A percentile compares a stretch with the other conserved stretches of the same genome.
These are phyloP conservation scores for Sebastes schlegelii DNA, from an alignment of 2,113 vertebrate genomes.

Conservation along the genomic window DNA sequence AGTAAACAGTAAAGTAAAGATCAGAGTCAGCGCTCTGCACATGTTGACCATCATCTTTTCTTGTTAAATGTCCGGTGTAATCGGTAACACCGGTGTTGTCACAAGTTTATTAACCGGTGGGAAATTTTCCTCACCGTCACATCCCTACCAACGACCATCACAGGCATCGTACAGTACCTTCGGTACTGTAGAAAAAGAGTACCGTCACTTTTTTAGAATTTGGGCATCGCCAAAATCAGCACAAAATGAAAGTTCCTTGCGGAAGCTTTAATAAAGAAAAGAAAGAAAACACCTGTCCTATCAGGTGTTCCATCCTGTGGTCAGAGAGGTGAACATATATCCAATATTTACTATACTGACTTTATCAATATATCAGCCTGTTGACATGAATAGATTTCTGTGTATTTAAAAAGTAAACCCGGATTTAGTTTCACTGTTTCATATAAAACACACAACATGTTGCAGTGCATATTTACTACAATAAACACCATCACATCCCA, in stretches of 20 bases:
- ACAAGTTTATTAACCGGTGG: no score
- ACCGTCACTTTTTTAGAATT: no score
- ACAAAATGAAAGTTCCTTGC: background rate
- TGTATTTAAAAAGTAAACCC: background rate
- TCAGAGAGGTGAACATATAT: background rate
- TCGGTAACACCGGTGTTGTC: no score
- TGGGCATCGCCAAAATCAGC: background rate
- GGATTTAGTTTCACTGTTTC: background rate
- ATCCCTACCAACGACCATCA: no score
- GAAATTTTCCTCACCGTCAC: no score
- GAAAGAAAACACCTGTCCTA: background rate
- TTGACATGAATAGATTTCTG: background rate
- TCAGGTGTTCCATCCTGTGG: background rate
- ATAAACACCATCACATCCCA: conserved; percentile 5
- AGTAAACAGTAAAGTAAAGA: no score
- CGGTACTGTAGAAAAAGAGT: no score
- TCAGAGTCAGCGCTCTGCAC: no score
- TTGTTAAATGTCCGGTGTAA: no score
- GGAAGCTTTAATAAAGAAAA: background rate
- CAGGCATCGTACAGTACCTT: no score
- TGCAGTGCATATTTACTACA: background rate
- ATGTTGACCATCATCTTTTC: no score
- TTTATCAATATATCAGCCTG: background rate
- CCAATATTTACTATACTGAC: background rate
- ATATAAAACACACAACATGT: background rate